These are phyloP conservation scores for Austrofundulus limnaeus DNA, from an alignment of 2,113 vertebrate species.

Conservation along the genomic window DNA sequence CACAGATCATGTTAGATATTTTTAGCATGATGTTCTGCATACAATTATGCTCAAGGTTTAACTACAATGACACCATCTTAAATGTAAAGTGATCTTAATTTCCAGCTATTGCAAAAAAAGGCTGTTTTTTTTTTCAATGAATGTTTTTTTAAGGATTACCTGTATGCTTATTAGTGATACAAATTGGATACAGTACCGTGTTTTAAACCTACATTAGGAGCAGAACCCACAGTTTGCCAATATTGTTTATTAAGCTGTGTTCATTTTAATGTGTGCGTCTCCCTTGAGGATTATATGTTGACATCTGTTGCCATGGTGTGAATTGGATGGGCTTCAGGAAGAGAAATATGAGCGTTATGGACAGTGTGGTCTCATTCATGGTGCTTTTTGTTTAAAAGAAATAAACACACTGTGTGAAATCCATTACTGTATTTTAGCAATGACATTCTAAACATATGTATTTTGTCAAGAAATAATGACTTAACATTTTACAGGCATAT, in stretches of 20 bases:
- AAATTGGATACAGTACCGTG: too few species aligned
- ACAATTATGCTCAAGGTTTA: too few species aligned
- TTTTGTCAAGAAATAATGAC: background rate
- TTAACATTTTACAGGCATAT: too few species aligned
- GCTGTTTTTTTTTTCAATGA: too few species aligned
- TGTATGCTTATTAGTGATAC: too few species aligned
- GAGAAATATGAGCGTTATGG: conserved; percentile 48
- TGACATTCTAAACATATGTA: background rate
- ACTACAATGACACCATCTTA: too few species aligned
- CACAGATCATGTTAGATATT: too few species aligned
- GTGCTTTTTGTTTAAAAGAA: conserved; percentile 25
- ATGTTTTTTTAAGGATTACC: too few species aligned
- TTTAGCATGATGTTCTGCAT: too few species aligned
- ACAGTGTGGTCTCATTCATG: conserved; percentile 34
- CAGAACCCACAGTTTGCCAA: background rate
- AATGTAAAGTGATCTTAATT: too few species aligned
- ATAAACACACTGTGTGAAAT: background rate
- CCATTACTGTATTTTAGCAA: conserved; percentile 10
- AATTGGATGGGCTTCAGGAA: conserved; percentile 37
- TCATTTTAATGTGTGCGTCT: background rate
- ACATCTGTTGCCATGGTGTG: conserved; percentile 44
- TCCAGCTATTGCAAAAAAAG: too few species aligned
- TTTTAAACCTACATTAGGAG: too few species aligned
- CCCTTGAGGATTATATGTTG: conserved; percentile 31
- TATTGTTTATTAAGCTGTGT: background rate